Base-by-base conservation (phyloP, 2,888 invertebrate species). In the Diachrysia chrysitis region DNA sequence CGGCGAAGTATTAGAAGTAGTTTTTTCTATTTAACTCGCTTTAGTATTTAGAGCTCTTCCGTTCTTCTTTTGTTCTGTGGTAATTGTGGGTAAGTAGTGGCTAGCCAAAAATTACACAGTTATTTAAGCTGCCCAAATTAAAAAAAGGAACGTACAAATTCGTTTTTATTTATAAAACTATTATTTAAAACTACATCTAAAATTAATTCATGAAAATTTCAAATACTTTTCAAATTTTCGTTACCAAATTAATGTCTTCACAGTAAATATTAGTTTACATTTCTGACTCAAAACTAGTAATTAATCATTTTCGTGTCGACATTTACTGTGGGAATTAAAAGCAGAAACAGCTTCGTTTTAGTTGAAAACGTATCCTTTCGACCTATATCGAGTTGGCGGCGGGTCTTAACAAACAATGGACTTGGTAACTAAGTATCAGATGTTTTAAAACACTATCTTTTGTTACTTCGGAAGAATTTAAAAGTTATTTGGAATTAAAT, bases 291-390 rank as follows among this genome's bases (percentile, higher is more conserved):
- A 66, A 67, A 73, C 67, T 19, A 17, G 56, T 32, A 76, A 83
- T 86, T 83, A 84, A 86, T 85, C 84, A 86, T 81, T 23, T 12
- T 35, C 57, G 57, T 71, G 79, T 76, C 81, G 66, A 81, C 75
- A 83, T 69, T n/a, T n/a, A n/a, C 83, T 79, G 73, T 76, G 73
- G 71, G 81, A 37, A 78, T 66, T 77, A 70, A 73, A 79, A 65
- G 64, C 59, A 71, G 77, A 73, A 71, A 59, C 64, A 63, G 35
- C 35, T 66, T 59, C 21, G 69, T 76, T 76, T 72, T 63, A 67
- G 59, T 72, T 60, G 35, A 32, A 70, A 72, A 69, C 62, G 63
- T 73, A 79, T 79, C 71, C 81, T 73, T 83, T 75, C 83, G 82
- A 85, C 81, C 82, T 81, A 78, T 63, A 81, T 79, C 69, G 56